A percentile compares a stretch with the other conserved stretches of the same genome.
phyloP scores from a whole-genome alignment of 2,888 invertebrate genomes.

The Apodemia duryi region DNA sequence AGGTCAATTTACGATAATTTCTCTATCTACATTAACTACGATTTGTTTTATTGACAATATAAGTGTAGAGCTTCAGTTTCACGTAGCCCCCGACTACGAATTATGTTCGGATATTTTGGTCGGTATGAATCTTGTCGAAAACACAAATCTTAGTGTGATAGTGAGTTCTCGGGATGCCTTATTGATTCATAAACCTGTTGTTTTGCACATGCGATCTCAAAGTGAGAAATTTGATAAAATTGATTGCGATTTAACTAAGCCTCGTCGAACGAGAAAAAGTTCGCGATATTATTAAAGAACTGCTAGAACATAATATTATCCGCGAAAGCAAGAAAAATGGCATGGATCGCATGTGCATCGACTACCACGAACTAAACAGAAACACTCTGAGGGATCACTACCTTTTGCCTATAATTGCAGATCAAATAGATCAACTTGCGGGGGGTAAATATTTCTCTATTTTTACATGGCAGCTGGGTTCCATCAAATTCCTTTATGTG shows the following conservation, averaged over 20 bases:
- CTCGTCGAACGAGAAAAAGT: background rate
- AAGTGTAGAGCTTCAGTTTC: background rate
- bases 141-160: background rate
- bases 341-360: conserved; percentile 35
- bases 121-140: background rate
- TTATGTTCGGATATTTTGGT: background rate
- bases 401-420: conserved; percentile 32
- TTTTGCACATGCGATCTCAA: background rate
- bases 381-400: conserved; percentile 33
- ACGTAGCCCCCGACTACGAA: background rate
- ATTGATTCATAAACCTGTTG: background rate
- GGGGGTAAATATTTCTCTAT: conserved; percentile 23
- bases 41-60: conserved; percentile 1
- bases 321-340: conserved; percentile 31
- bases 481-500: conserved; percentile 32
- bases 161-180: background rate
- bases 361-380: conserved; percentile 31
- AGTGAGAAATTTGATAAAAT: background rate
- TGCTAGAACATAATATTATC: background rate
- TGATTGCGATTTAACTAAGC: background rate
- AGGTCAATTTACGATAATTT: background rate
- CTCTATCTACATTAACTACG: background rate
- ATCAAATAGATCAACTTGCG: conserved; percentile 33
- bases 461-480: conserved; percentile 34
- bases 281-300: background rate